Conservation (phyloP, 2,113 vertebrate genomes). For the Oncorhynchus keta region DNA sequence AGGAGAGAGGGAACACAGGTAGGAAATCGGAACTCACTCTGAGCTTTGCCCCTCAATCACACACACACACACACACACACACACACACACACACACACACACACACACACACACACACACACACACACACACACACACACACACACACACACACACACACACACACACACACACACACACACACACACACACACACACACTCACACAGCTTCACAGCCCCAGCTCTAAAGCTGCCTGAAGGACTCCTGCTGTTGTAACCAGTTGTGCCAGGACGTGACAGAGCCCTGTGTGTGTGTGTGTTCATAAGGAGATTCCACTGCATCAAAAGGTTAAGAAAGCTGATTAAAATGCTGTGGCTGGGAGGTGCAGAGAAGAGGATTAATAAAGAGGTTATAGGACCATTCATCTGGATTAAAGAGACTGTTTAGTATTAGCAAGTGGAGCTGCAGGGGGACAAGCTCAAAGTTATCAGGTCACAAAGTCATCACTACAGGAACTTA, state of each 20-base stretch:
- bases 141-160: too few relatives aligned
- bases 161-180: too few relatives aligned
- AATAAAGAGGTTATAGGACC: conserved; percentile 67
- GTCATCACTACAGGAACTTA: conserved; percentile 55
- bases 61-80: conserved; percentile 12
- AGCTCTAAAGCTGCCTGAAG: conserved; percentile 51
- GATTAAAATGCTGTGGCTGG: conserved; percentile 74
- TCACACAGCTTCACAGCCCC: background rate
- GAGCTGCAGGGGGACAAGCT: conserved; percentile 62
- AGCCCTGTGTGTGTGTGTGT: conserved; percentile 46
- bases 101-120: conserved; percentile 8
- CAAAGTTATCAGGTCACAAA: conserved; percentile 71
- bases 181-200: background rate
- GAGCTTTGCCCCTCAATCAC: background rate
- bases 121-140: too few relatives aligned
- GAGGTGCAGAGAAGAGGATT: conserved; percentile 73
- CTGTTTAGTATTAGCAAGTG: conserved; percentile 30
- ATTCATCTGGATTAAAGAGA: conserved; percentile 60
- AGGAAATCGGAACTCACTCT: conserved; percentile 29
- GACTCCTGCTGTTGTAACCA: conserved; percentile 74
- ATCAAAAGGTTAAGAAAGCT: conserved; percentile 71
- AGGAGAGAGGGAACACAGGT: conserved; percentile 89
- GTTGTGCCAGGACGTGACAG: conserved; percentile 60
- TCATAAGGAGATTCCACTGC: conserved; percentile 68
- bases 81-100: conserved; percentile 11